A percentile compares a stretch with the other conserved stretches of the same genome.
These are phyloP conservation scores for Tokudaia muenninki DNA, from an alignment of 2,797 vertebrate genomes.

Conservation along the genomic window DNA sequence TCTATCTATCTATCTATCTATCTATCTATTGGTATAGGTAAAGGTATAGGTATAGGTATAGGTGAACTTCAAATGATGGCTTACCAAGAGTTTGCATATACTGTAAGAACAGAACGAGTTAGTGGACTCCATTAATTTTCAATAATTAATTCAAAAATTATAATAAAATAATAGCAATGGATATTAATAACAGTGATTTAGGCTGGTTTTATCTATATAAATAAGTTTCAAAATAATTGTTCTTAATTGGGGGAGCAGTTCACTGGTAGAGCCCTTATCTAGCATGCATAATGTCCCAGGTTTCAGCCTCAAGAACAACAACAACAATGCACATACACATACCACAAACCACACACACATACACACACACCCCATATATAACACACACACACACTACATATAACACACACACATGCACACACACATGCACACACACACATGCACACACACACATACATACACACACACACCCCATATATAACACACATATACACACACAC, in stretches of 20 bases:
- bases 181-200: background rate
- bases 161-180: background rate
- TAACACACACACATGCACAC: background rate
- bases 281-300: background rate
- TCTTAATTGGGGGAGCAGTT: background rate
- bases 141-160: slow-evolving; percentile 26
- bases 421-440: background rate
- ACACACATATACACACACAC: background rate
- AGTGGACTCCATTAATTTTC: background rate
- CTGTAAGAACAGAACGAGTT: background rate
- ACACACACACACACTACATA: background rate
- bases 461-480: too few relatives aligned
- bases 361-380: too few relatives aligned
- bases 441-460: too few relatives aligned
- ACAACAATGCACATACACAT: background rate
- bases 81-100: too few relatives aligned
- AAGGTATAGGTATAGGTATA: too few relatives aligned
- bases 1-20: too few relatives aligned
- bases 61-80: background rate
- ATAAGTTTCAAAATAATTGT: background rate
- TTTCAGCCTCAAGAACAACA: background rate
- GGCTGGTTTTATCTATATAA: background rate
- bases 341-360: background rate
- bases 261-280: background rate
- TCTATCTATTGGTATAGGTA: too few relatives aligned